Evolutionary conservation across 2,888 invertebrate genomes (phyloP), one percentile per base, ranked within the genome.

Genomic region (Drosophila infuscata): DNA sequence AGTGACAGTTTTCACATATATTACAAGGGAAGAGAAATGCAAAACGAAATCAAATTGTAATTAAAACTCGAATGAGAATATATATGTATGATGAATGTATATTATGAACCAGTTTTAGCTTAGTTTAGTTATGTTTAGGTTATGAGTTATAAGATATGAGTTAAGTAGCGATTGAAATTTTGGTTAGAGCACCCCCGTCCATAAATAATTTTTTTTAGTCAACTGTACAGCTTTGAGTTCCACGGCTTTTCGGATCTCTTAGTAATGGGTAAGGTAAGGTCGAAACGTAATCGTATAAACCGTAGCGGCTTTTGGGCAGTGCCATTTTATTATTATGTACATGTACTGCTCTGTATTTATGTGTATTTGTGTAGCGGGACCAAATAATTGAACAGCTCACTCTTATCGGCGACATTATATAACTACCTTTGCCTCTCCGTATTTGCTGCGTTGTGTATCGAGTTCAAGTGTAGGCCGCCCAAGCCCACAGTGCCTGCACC

Each of bases 371-470:
- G 90, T 91, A 89, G 88, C 86, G 76, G 73, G 86, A 79, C 83
- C 83, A 68, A 79, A 74, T 72, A 74, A 71, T 78, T 83, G 72
- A 68, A 66, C 68, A 73, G 74, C 82, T 70, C 48, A 72, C 38
- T 46, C 30, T 51, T 60, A 49, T 63, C 60, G 54, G n/a, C 59
- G 53, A 63, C 59, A 60, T 62, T 57, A 25, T 74, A 90, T 88
- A 91, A 58, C 82, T 92, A 92, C 92, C 92, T 92, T 91, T 87
- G 89, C 76, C 88, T 81, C 67, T 91, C 92, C 82, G 71, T 63
- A 73, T 86, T 83, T 63, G 83, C 53, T 54, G 79, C 70, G 75
- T 62, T 57, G 62, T 91, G 87, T 70, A 91, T 82, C 20, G 89
- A 83, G 74, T 88, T 91, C 63, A 88, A 67, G 30, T 88, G 78